A percentile compares a stretch with the other conserved stretches of the same genome.
These are phyloP conservation scores for Thereva unica DNA, from an alignment of 2,888 invertebrate genomes.

Conservation along the genomic window DNA sequence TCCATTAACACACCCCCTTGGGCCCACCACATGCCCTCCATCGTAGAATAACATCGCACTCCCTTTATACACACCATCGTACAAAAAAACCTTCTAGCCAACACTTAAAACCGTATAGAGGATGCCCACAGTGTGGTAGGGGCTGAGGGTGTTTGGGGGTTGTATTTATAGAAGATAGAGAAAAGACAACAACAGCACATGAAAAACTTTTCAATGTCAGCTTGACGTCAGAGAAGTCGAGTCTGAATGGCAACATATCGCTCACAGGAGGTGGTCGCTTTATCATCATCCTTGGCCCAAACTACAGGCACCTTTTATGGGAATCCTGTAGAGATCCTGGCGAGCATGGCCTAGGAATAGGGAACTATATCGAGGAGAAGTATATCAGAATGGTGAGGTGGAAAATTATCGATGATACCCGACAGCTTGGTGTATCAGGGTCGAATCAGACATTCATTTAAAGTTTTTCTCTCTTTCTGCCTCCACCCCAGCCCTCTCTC, in stretches of 20 bases:
- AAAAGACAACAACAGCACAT: neutral
- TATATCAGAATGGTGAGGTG: no score
- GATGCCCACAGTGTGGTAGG: neutral
- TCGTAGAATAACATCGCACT: conserved; percentile 1
- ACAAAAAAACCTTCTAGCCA: neutral
- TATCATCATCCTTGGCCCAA: conserved; percentile 21
- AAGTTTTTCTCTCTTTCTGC: no score
- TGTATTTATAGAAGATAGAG: no score
- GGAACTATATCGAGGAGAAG: no score
- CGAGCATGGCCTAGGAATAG: neutral
- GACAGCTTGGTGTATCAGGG: no score
- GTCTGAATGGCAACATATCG: conserved; percentile 27
- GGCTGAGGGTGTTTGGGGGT: neutral
- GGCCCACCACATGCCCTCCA: conserved; percentile 7
- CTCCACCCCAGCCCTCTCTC: no score
- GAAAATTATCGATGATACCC: no score
- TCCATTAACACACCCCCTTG: conserved; percentile 3
- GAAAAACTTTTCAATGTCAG: conserved; percentile 25
- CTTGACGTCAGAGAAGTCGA: conserved; percentile 20
- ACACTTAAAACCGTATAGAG: neutral
- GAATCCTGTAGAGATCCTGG: neutral
- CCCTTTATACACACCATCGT: neutral
- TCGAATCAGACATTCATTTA: no score
- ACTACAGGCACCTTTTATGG: conserved; percentile 5
- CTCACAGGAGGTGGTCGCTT: conserved; percentile 9